Conservation (phyloP, 1,140 invertebrate genomes). For the Fopius arisanus region DNA sequence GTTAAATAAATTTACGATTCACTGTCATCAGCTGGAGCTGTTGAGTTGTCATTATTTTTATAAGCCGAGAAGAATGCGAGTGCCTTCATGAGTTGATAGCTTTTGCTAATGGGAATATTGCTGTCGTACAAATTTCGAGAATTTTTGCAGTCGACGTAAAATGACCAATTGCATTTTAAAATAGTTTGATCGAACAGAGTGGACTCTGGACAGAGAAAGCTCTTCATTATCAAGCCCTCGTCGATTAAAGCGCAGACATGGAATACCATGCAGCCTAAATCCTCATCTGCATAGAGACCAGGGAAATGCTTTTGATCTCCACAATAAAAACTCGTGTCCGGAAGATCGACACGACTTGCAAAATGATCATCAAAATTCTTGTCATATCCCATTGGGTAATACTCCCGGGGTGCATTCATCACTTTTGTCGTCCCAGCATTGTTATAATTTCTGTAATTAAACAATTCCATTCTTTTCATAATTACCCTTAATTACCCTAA, state of each 20-base stretch:
- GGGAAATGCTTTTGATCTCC: conserved; percentile 90
- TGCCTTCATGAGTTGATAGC: conserved; percentile 89
- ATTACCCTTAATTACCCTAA: background rate
- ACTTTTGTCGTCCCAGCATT: conserved; percentile 71
- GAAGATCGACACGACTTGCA: conserved; percentile 81
- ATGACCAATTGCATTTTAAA: conserved; percentile 91
- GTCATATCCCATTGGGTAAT: conserved; percentile 85
- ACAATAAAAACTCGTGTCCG: conserved; percentile 87
- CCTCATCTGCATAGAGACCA: conserved; percentile 87
- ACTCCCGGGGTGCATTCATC: conserved; percentile 88
- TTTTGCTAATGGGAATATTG: conserved; percentile 89
- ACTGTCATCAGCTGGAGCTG: background rate
- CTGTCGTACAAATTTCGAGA: conserved; percentile 83
- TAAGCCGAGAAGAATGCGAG: conserved; percentile 86
- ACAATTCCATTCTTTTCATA: background rate
- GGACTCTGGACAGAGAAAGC: conserved; percentile 87
- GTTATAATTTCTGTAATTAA: conserved; percentile 45
- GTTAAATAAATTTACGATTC: background rate
- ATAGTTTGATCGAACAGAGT: conserved; percentile 90
- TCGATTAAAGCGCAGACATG: conserved; percentile 90
- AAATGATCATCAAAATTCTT: conserved; percentile 90
- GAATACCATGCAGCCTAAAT: conserved; percentile 93
- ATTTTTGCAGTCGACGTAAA: conserved; percentile 86
- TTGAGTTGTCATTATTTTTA: conserved; percentile 66
- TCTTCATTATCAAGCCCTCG: conserved; percentile 87